Percentiles rank a stretch among this genome's conserved stretches.
Conservation (phyloP, 2,888 invertebrate genomes). For the Agrochola circellaris region DNA sequence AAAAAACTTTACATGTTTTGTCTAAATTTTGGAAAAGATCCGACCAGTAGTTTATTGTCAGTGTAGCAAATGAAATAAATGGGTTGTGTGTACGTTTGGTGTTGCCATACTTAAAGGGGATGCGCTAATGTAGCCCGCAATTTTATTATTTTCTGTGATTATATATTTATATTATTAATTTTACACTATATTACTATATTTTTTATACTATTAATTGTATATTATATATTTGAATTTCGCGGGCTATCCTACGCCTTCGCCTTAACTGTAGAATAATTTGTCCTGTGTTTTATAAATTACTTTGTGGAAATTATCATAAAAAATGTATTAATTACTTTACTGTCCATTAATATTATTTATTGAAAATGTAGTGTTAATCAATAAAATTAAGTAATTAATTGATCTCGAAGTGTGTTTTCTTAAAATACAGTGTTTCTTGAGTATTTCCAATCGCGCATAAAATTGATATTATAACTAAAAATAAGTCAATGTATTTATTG, state of each 20-base stretch:
- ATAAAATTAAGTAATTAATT: slow-evolving; percentile 27
- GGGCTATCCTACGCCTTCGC: background rate
- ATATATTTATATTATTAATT: too few species aligned
- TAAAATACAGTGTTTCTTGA: slow-evolving; percentile 22
- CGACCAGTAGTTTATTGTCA: slow-evolving; percentile 70
- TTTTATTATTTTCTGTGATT: too few species aligned
- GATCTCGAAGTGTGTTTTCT: slow-evolving; percentile 50
- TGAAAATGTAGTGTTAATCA: slow-evolving; percentile 44
- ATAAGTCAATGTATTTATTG: slow-evolving; percentile 43
- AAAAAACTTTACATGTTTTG: slow-evolving; percentile 70
- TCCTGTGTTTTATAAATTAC: slow-evolving; percentile 5
- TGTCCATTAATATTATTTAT: slow-evolving; percentile 52
- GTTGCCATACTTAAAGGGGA: slow-evolving; percentile 62
- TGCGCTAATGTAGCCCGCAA: background rate
- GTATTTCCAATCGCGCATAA: slow-evolving; percentile 13
- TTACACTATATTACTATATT: too few species aligned
- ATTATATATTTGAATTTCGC: background rate
- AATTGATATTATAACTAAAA: slow-evolving; percentile 26
- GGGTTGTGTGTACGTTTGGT: slow-evolving; percentile 69
- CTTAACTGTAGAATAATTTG: slow-evolving; percentile 17
- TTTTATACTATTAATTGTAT: too few species aligned
- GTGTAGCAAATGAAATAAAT: slow-evolving; percentile 68
- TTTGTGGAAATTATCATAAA: slow-evolving; percentile 19
- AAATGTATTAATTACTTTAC: slow-evolving; percentile 30
- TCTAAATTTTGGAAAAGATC: slow-evolving; percentile 72